A percentile compares a stretch with the other conserved stretches of the same genome.
These are phyloP conservation scores for Orthonevra nobilis DNA, from an alignment of 2,888 invertebrate genomes.

Conservation along the genomic window DNA sequence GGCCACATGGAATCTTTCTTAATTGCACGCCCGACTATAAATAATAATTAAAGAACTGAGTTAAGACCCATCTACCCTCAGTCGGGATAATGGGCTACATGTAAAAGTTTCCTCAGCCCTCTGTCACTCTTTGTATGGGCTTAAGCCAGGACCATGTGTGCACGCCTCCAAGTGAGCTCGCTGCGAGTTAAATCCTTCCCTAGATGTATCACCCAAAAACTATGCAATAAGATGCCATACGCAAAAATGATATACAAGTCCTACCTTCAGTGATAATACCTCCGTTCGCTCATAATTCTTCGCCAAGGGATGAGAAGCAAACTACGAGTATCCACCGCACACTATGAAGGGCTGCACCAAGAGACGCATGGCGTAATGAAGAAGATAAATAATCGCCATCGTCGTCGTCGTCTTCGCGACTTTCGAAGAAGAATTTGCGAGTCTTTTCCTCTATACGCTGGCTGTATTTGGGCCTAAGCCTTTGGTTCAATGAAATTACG, in stretches of 20 bases:
- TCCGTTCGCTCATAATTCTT: conserved; percentile 49
- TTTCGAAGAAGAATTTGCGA: conserved; percentile 25
- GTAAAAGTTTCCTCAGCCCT: conserved; percentile 46
- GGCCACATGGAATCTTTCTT: conserved; percentile 63
- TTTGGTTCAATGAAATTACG: conserved; percentile 52
- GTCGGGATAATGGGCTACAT: conserved; percentile 3
- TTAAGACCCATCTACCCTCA: conserved; percentile 63
- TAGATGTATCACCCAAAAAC: conserved; percentile 44
- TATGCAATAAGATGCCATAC: conserved; percentile 31
- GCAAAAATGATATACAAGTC: conserved; percentile 51
- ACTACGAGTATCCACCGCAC: not conserved
- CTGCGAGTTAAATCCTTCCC: conserved; percentile 52
- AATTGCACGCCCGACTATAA: conserved; percentile 71
- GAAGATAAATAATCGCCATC: conserved; percentile 36
- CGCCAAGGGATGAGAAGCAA: conserved; percentile 42
- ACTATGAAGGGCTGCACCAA: conserved; percentile 12
- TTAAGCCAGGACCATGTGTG: conserved; percentile 61
- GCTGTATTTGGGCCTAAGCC: conserved; percentile 43
- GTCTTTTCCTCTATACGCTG: not conserved
- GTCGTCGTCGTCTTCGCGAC: conserved; percentile 6
- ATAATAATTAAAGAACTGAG: conserved; percentile 73
- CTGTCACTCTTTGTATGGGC: conserved; percentile 15
- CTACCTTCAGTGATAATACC: conserved; percentile 41
- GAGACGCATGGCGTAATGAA: conserved; percentile 25
- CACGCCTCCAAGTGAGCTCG: conserved; percentile 32